Percentiles rank a stretch among this genome's conserved stretches.
phyloP scores from a whole-genome alignment of 2,797 vertebrate genomes.

The Cossypha polioptera region DNA sequence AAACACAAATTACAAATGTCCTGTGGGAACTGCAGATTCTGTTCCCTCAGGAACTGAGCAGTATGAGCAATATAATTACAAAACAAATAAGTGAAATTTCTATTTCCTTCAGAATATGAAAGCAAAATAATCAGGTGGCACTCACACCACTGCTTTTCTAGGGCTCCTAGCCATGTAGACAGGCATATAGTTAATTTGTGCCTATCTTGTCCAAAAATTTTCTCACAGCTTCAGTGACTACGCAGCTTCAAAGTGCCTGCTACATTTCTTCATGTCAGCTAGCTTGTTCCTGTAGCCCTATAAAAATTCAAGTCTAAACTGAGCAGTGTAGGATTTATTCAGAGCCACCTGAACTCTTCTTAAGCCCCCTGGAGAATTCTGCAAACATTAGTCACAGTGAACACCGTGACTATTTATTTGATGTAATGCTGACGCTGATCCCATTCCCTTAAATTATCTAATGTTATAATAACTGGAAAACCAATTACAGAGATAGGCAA shows the following conservation, averaged over 20 bases:
- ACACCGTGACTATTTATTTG: neutral
- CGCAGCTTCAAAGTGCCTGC: neutral
- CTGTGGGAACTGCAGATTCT: neutral
- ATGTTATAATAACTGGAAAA: neutral
- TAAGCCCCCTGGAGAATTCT: neutral
- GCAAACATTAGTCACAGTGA: neutral
- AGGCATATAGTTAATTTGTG: neutral
- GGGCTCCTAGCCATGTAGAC: neutral
- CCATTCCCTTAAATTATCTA: neutral
- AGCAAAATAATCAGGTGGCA: neutral
- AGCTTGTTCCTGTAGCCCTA: neutral
- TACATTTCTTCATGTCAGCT: neutral
- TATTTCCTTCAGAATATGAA: neutral
- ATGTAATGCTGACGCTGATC: neutral
- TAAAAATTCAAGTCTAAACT: neutral
- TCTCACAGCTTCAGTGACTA: neutral
- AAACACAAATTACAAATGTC: neutral
- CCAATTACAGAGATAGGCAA: neutral
- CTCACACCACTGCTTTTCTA: neutral
- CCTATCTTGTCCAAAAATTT: neutral
- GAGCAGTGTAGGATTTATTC: neutral
- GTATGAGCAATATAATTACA: neutral
- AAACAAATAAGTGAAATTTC: neutral
- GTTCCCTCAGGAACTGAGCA: neutral
- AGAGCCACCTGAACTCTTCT: neutral